phyloP scores from a whole-genome alignment of 2,113 vertebrate species.

The Naja naja region DNA sequence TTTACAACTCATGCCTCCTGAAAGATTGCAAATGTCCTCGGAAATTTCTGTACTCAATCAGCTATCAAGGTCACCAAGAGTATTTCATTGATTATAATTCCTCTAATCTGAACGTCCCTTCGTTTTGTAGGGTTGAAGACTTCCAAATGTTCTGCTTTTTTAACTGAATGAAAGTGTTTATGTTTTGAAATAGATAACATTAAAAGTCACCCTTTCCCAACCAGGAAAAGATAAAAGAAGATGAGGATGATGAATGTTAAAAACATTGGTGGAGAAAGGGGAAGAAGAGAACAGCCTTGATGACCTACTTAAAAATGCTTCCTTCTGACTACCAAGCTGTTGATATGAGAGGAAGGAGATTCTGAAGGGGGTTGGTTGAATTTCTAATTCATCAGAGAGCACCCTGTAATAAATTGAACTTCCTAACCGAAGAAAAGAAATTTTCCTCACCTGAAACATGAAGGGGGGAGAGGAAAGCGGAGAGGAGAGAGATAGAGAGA shows the following conservation, averaged over 20 bases:
- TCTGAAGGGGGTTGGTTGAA: neutral
- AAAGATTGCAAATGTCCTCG: neutral
- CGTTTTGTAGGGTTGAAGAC: neutral
- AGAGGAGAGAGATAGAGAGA: neutral
- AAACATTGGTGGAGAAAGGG: neutral
- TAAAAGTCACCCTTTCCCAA: neutral
- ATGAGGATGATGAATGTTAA: neutral
- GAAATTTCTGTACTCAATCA: fast-evolving
- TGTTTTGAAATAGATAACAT: neutral
- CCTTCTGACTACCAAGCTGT: neutral
- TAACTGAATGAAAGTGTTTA: neutral
- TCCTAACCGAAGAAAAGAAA: neutral
- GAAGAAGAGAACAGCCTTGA: neutral
- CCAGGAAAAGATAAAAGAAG: neutral
- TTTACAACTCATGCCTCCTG: neutral
- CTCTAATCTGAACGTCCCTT: neutral
- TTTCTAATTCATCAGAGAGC: neutral
- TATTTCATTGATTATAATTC: neutral
- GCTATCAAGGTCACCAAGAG: neutral
- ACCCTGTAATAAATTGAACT: neutral
- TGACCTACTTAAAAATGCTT: neutral
- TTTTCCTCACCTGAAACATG: neutral
- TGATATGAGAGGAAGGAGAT: neutral
- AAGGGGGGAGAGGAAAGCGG: too few relatives aligned
- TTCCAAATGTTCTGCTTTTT: neutral